A percentile compares a stretch with the other conserved stretches of the same genome.
Evolutionary conservation across 1,140 invertebrate species (phyloP).

Genomic region (Panagrolaimus sp.): DNA sequence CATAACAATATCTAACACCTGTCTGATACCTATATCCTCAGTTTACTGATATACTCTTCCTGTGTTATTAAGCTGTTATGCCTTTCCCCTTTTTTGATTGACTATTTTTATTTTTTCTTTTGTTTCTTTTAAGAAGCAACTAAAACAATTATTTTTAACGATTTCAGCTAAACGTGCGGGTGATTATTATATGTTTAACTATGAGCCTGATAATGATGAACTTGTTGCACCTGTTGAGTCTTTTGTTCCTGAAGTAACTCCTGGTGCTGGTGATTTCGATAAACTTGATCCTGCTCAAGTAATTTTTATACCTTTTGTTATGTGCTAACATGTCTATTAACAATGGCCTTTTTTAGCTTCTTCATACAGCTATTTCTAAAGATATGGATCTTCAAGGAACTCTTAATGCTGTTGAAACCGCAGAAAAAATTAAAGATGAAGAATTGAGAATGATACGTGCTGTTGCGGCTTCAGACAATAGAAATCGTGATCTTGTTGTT

Average conservation of each 20-base stretch:
- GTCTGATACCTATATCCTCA: not conserved
- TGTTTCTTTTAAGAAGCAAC: not conserved
- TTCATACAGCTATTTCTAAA: slow-evolving; percentile 46
- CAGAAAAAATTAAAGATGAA: slow-evolving; percentile 50
- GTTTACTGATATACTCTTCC: too few relatives aligned
- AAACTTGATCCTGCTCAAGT: slow-evolving; percentile 54
- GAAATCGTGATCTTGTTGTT: slow-evolving; percentile 15
- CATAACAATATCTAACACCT: not conserved
- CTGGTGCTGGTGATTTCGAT: slow-evolving; percentile 49
- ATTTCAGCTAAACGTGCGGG: slow-evolving; percentile 56
- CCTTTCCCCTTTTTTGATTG: slow-evolving; percentile 8
- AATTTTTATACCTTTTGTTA: slow-evolving; percentile 2
- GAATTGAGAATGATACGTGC: slow-evolving; percentile 48
- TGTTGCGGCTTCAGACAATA: slow-evolving; percentile 18
- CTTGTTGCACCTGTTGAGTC: slow-evolving; percentile 43
- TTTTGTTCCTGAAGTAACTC: slow-evolving; percentile 52
- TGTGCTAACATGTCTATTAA: slow-evolving; percentile 10
- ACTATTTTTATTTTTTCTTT: slow-evolving; percentile 5
- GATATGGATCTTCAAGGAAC: slow-evolving; percentile 49
- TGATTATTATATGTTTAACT: slow-evolving; percentile 59
- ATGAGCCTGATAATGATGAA: slow-evolving; percentile 46
- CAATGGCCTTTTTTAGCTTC: slow-evolving; percentile 37
- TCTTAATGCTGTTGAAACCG: slow-evolving; percentile 45
- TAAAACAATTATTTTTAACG: too few relatives aligned
- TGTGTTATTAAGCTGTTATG: slow-evolving; percentile 9